These are phyloP conservation scores for Parthenolecanium corni DNA, from an alignment of 2,888 invertebrate species.

Conservation along the genomic window DNA sequence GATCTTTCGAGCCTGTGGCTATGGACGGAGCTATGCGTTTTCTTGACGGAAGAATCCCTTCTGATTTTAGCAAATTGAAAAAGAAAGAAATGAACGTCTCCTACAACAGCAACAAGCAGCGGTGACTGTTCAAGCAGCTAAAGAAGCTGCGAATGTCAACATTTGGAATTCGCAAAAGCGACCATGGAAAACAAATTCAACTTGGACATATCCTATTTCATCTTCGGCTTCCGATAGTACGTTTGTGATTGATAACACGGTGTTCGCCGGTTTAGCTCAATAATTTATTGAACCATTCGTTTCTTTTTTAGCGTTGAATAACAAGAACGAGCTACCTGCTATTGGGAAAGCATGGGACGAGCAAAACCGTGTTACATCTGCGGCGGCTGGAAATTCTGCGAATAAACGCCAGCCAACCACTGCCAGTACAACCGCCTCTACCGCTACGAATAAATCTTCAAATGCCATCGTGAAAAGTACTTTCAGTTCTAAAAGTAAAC, in stretches of 20 bases:
- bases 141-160: constrained; percentile 6
- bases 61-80: constrained; percentile 43
- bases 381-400: background rate
- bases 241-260: background rate
- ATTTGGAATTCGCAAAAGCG: constrained; percentile 20
- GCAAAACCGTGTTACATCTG: background rate
- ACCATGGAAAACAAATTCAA: constrained; percentile 16
- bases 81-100: constrained; percentile 44
- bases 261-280: no score
- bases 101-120: constrained; percentile 14
- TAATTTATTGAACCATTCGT: no score
- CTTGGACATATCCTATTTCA: background rate
- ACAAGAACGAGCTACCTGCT: constrained; percentile 2
- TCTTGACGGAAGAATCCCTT: constrained; percentile 20
- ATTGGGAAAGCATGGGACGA: constrained; percentile 11
- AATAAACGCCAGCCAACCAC: constrained; percentile 2
- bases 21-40: no score
- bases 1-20: no score
- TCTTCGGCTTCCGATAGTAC: background rate
- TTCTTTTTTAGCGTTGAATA: background rate
- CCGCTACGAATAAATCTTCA: background rate
- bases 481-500: constrained; percentile 41
- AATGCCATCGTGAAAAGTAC: background rate
- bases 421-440: constrained; percentile 12
- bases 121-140: background rate